Evolutionary conservation across 2,888 invertebrate species (phyloP).

Genomic region (Pachliopta kotzebuea): DNA sequence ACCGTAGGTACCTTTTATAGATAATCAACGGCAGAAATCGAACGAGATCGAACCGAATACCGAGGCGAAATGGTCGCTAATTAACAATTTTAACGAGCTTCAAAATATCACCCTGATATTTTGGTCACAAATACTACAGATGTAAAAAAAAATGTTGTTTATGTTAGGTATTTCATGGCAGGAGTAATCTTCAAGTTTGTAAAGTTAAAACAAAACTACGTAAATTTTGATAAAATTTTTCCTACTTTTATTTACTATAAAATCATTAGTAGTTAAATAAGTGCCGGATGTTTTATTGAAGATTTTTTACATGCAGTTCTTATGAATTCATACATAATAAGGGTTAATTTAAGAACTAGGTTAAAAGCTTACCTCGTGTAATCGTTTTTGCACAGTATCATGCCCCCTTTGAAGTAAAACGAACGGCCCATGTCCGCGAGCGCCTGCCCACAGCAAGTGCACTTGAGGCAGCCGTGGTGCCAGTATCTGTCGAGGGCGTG

Average conservation of each 20-base stretch:
- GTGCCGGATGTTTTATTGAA: too few relatives aligned
- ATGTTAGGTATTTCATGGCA: too few relatives aligned
- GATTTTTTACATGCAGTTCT: too few relatives aligned
- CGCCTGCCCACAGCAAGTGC: slow-evolving; percentile 93
- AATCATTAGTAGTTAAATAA: too few relatives aligned
- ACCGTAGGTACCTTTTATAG: slow-evolving; percentile 60
- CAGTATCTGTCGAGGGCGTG: slow-evolving; percentile 97
- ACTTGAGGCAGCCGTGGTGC: slow-evolving; percentile 97
- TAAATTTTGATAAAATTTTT: too few relatives aligned
- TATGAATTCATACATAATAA: too few relatives aligned
- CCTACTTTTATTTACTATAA: too few relatives aligned
- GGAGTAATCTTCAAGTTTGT: too few relatives aligned
- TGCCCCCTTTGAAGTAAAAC: slow-evolving; percentile 95
- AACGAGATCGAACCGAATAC: slow-evolving; percentile 52
- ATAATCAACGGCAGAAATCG: slow-evolving; percentile 68
- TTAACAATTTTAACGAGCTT: slow-evolving; percentile 48
- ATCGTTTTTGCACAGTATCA: slow-evolving; percentile 97
- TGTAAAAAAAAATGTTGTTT: slow-evolving; percentile 14
- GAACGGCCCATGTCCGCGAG: slow-evolving; percentile 95
- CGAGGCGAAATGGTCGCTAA: slow-evolving; percentile 56
- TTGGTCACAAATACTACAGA: slow-evolving; percentile 10
- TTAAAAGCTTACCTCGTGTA: slow-evolving; percentile 90
- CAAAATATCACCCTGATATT: slow-evolving; percentile 23
- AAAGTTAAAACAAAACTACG: too few relatives aligned
- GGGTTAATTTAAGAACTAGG: too few relatives aligned